A percentile compares a stretch with the other conserved stretches of the same genome.
Conservation (phyloP, 2,113 vertebrate genomes). For the Pseudorectes ferrugineus region DNA sequence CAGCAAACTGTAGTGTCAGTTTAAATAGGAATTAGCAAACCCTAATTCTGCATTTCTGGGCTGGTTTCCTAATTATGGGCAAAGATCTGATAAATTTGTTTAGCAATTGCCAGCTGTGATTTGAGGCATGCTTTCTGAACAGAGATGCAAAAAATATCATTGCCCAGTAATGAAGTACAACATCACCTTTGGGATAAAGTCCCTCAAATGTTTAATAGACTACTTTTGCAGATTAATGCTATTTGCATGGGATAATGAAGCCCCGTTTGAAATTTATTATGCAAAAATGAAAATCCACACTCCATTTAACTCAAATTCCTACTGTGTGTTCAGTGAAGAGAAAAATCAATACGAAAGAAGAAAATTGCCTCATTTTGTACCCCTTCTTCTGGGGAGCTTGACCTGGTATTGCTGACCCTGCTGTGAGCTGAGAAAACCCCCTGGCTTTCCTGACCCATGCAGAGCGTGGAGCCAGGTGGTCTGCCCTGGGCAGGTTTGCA, state of each 20-base stretch:
- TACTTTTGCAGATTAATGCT: not conserved
- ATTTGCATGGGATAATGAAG: not conserved
- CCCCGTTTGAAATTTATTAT: not conserved
- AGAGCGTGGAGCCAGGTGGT: not conserved
- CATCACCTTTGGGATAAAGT: not conserved
- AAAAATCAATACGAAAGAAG: not conserved
- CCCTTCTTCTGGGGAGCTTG: not conserved
- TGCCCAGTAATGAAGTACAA: not conserved
- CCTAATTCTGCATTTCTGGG: not conserved
- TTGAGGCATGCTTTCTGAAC: not conserved
- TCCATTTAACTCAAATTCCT: not conserved
- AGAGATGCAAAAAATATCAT: not conserved
- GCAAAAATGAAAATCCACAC: not conserved
- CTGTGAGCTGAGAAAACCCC: not conserved
- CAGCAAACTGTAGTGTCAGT: not conserved
- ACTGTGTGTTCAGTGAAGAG: not conserved
- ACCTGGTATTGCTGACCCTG: not conserved
- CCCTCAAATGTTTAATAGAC: not conserved
- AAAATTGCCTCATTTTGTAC: not conserved
- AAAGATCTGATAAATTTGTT: not conserved
- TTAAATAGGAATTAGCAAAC: not conserved
- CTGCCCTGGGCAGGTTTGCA: not conserved
- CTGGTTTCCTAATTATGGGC: not conserved
- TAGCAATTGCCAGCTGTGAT: not conserved
- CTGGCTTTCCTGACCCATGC: accelerated